Base-by-base conservation (phyloP, 2,888 invertebrate species). In the Aporophyla lueneburgensis region DNA sequence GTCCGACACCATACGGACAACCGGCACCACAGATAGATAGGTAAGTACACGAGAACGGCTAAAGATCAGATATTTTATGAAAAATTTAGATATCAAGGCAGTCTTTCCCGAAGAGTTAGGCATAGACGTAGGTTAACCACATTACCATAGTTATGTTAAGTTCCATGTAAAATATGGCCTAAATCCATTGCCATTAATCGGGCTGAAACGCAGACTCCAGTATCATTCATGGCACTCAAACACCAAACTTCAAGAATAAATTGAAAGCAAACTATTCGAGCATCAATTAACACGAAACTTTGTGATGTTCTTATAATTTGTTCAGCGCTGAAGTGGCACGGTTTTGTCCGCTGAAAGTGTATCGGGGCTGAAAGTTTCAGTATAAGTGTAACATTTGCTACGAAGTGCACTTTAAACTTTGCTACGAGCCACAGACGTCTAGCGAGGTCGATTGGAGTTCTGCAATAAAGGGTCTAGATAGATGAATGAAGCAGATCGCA, bases 371-470 rank as follows among this genome's bases (percentile, higher is more conserved):
- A 76, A 87, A 89, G 85, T 87, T 85, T 79, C 56, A 74, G 51
- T 74, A 69, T 74, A 69, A 84, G 71, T 82, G 89, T 89, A 90
- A 91, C 92, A 90, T 91, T 91, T 91, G 89, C 86, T 86, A 61
- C 74, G 75, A 90, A 92, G 91, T 90, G 90, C 91, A 91, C 89
- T 92, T 92, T 91, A 90, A 91, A 92, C 88, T 92, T 89, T 78
- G 86, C 84, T 84, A 86, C 86, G 84, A 84, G 85, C 79, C 87
- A 69, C 85, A 86, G 83, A 87, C 80, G 84, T 84, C 80, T 68
- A 24, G 74, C 59, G 81, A 83, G 83, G 83, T 80, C 84, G 80
- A 81, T 76, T 76, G 49, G 70, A 77, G 77, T 24, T 78, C 63
- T 76, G 80, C 80, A 80, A 78, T 81, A 62, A 73, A 73, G 63